Base-by-base conservation (phyloP, 1,140 invertebrate species). In the Daktulosphaira vitifoliae region DNA sequence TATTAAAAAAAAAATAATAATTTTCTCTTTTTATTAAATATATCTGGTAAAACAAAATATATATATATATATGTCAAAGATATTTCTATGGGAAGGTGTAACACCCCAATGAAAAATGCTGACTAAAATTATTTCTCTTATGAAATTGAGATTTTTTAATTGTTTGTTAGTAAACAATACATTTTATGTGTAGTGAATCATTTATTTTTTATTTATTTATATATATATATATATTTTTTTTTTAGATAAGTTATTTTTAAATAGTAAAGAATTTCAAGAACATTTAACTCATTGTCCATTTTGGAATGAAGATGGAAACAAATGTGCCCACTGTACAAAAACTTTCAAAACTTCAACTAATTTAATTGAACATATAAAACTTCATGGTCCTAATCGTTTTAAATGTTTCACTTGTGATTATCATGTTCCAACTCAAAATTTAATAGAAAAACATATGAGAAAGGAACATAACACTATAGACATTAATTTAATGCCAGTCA, bases 371-470 rank as follows among this genome's bases (percentile, higher is more conserved):
- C 56, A 62, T 22, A 2, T 46, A 15, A 29, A 29, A 33, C 39
- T 46, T 26, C 56, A 62, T 33, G 56, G 56, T 13, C 56, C 56
- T 26, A 25, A 62, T 33, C 42, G 56, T 29, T 62, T 62, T 9
- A 62, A 15, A n/a, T 62, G 56, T 6, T 48, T 1, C 9, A 26
- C 29, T 13, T 62, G 56, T 16, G 20, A 22, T 20, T 8, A 46
- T 0, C 20, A 22, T 9, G 2, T 48, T 11, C 25, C 56, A 48
- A 46, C 56, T 4, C 9, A 6, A 2, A 38, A 25, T 2, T 18
- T 25, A 29, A 62, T 62, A 20, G 4, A 13, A 22, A 23, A 22
- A 20, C 56, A 62, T 62, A 48, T 62, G 42, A 62, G 9, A 37
- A 15, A 7, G 4, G 18, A 7, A 2, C 56, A 62, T 33, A 5